These are phyloP conservation scores for Pelosia muscerda DNA, from an alignment of 2,888 invertebrate genomes.

Conservation along the genomic window DNA sequence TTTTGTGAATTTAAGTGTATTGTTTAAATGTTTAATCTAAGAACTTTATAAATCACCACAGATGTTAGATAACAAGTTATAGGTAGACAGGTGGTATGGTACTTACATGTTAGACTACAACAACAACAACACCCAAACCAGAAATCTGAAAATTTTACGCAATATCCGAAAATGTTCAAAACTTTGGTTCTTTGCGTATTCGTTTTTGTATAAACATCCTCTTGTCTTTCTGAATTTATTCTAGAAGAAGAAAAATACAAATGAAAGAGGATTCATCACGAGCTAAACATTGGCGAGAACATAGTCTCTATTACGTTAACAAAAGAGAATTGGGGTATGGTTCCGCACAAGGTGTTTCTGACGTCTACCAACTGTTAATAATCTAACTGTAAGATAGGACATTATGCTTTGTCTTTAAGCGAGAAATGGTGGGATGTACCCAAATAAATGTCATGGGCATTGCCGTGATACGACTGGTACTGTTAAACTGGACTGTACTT, in stretches of 20 bases:
- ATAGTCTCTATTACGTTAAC: not conserved
- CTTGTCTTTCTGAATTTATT: slow-evolving; percentile 1
- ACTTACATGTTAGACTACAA: slow-evolving; percentile 10
- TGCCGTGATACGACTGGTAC: no score
- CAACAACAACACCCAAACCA: slow-evolving; percentile 12
- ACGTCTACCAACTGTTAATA: not conserved
- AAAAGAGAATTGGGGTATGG: not conserved
- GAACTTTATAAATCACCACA: not conserved
- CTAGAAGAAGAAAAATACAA: slow-evolving; percentile 7
- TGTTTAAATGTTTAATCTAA: slow-evolving; percentile 1
- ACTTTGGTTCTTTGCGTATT: not conserved
- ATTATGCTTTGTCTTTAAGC: not conserved
- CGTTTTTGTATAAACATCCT: not conserved
- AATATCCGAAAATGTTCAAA: slow-evolving; percentile 2
- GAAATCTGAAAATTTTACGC: slow-evolving; percentile 6
- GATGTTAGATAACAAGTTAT: slow-evolving; percentile 2
- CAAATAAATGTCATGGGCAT: no score
- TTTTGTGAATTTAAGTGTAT: slow-evolving; percentile 10
- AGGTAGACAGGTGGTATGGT: not conserved
- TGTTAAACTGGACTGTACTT: no score
- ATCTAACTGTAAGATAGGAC: not conserved
- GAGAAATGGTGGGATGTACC: not conserved
- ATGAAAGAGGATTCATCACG: not conserved
- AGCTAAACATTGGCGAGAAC: not conserved
- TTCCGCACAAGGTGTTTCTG: not conserved